These are phyloP conservation scores for Eudasyphora cyanicolor DNA, from an alignment of 2,888 invertebrate genomes.

Conservation along the genomic window DNA sequence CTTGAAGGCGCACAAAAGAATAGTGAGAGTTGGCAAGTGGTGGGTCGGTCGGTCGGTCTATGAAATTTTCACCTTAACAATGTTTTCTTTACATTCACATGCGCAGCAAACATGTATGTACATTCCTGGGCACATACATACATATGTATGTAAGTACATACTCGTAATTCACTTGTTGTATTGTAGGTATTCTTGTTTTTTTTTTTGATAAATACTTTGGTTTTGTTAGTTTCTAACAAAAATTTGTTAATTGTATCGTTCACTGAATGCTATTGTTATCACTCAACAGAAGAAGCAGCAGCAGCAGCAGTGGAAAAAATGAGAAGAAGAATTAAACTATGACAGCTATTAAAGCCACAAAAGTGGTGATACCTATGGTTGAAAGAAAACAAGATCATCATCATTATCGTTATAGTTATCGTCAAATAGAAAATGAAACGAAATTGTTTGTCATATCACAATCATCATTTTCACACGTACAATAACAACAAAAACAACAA, in stretches of 20 bases:
- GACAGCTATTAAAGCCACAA: neutral
- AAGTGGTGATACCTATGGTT: conserved; percentile 6
- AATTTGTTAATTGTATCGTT: conserved; percentile 17
- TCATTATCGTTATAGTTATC: neutral
- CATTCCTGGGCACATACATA: too few species aligned
- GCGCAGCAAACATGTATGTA: too few species aligned
- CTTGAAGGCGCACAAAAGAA: conserved; percentile 22
- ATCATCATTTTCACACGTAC: neutral
- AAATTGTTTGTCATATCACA: neutral
- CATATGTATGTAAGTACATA: neutral
- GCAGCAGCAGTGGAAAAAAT: conserved; percentile 10
- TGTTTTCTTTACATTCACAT: conserved; percentile 7
- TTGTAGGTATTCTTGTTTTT: neutral
- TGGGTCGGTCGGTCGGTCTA: too few species aligned
- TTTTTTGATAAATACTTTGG: neutral
- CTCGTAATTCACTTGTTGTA: conserved; percentile 8
- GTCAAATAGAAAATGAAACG: neutral
- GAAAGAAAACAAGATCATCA: neutral
- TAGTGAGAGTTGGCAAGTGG: conserved; percentile 15
- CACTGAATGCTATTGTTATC: conserved; percentile 9
- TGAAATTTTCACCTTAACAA: conserved; percentile 28
- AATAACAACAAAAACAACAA: too few species aligned
- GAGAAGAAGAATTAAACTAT: neutral
- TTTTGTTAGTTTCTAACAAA: neutral
- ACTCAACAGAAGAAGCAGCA: neutral